phyloP scores from a whole-genome alignment of 2,888 invertebrate species.

The Dicyrtomina minuta region DNA sequence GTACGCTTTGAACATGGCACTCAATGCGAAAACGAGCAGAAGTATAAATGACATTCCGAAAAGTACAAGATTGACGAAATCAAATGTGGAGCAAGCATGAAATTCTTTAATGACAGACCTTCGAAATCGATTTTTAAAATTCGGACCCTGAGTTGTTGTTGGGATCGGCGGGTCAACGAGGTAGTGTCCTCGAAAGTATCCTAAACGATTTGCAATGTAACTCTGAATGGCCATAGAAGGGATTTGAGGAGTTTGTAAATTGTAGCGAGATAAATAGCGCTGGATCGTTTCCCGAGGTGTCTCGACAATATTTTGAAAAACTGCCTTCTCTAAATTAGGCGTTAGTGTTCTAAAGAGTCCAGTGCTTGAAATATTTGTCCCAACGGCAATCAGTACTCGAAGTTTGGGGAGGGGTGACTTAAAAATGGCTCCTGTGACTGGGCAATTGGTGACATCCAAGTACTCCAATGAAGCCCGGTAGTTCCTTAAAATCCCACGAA shows the following conservation, averaged over 20 bases:
- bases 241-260: too few species aligned
- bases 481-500: slow-evolving; percentile 14
- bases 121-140: too few species aligned
- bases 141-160: too few species aligned
- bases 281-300: too few species aligned
- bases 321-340: slow-evolving; percentile 3
- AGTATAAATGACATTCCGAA: background rate
- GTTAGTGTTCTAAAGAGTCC: background rate
- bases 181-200: too few species aligned
- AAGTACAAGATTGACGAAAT: slow-evolving; percentile 6
- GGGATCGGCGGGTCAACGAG: too few species aligned
- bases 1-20: background rate
- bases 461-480: slow-evolving; percentile 8
- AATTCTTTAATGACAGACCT: slow-evolving; percentile 7
- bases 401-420: background rate
- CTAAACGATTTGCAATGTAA: too few species aligned
- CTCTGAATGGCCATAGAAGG: too few species aligned
- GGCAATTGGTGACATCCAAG: slow-evolving; percentile 13
- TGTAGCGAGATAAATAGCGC: too few species aligned
- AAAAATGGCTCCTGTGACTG: slow-evolving; percentile 6
- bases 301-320: too few species aligned
- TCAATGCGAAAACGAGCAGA: slow-evolving; percentile 4
- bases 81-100: slow-evolving; percentile 19
- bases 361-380: background rate
- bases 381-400: background rate